Evolutionary conservation across 37 sponge, comb jelly and placozoan species (phyloP).

Genomic region (Mnemiopsis leidyi): DNA sequence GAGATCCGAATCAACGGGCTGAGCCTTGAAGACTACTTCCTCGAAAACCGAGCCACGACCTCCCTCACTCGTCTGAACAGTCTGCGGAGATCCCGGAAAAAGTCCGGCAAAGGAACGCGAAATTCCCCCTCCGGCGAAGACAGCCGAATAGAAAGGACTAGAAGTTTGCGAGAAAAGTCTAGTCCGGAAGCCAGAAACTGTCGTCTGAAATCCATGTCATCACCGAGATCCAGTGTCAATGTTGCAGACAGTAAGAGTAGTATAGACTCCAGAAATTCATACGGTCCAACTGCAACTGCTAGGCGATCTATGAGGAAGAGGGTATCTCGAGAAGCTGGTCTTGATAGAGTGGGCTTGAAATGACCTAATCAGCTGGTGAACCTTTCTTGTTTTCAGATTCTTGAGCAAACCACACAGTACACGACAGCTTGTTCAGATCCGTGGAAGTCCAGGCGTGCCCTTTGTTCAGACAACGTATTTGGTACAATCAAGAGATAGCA

Average conservation of each 20-base stretch:
- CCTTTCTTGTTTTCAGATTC: neutral
- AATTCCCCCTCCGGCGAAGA: neutral
- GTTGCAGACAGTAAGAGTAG: neutral
- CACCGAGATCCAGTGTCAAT: neutral
- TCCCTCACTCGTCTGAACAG: conserved; percentile 21
- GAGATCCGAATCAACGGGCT: conserved; percentile 58
- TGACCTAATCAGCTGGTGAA: neutral
- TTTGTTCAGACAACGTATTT: no score
- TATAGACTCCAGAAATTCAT: neutral
- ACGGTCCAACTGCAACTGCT: neutral
- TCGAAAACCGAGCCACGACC: conserved; percentile 48
- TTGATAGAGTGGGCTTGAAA: conserved; percentile 37
- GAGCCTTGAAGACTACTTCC: conserved; percentile 30
- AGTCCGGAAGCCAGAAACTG: neutral
- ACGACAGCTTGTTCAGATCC: no score
- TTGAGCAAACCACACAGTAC: no score
- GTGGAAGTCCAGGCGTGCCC: no score
- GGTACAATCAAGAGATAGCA: no score
- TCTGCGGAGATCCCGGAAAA: neutral
- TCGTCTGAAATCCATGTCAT: neutral
- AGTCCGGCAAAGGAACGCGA: conserved; percentile 7
- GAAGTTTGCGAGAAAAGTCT: neutral
- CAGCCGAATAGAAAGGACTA: neutral
- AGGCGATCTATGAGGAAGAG: neutral
- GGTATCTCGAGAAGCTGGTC: conserved; percentile 1